phyloP scores from a whole-genome alignment of 2,797 vertebrate species.

The Phrynocephalus vlangalii region DNA sequence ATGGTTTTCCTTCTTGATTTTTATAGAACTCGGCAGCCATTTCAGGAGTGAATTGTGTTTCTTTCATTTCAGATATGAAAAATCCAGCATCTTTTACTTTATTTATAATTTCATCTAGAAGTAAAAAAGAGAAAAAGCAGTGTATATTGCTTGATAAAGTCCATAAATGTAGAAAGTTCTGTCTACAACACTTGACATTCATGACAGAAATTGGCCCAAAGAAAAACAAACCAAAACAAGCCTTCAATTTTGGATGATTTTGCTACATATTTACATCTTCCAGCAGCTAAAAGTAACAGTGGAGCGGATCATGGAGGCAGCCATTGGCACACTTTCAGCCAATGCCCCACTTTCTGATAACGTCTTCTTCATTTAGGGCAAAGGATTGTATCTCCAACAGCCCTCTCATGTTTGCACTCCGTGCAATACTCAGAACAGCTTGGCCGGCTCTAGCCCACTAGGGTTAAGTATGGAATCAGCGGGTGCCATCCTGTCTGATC shows the following conservation, averaged over 20 bases:
- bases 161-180: not conserved
- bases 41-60: slow-evolving; percentile 80
- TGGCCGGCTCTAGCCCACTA: not conserved
- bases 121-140: slow-evolving; percentile 20
- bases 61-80: slow-evolving; percentile 81
- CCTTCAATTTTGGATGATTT: too few species aligned
- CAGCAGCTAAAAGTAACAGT: too few species aligned
- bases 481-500: not conserved
- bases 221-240: not conserved
- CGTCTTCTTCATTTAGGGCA: too few species aligned
- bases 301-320: too few species aligned
- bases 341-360: too few species aligned
- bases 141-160: not conserved
- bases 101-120: slow-evolving; percentile 83
- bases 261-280: too few species aligned
- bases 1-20: slow-evolving; percentile 82
- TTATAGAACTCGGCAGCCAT: slow-evolving; percentile 86
- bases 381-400: too few species aligned
- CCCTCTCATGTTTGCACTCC: too few species aligned
- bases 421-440: not conserved
- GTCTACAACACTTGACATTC: too few species aligned
- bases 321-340: too few species aligned
- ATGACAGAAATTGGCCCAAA: not conserved
- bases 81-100: slow-evolving; percentile 82
- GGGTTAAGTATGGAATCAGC: too few species aligned